A percentile compares a stretch with the other conserved stretches of the same genome.
Evolutionary conservation across 2,797 vertebrate species (phyloP).

Genomic region (Lycodopsis pacificus): DNA sequence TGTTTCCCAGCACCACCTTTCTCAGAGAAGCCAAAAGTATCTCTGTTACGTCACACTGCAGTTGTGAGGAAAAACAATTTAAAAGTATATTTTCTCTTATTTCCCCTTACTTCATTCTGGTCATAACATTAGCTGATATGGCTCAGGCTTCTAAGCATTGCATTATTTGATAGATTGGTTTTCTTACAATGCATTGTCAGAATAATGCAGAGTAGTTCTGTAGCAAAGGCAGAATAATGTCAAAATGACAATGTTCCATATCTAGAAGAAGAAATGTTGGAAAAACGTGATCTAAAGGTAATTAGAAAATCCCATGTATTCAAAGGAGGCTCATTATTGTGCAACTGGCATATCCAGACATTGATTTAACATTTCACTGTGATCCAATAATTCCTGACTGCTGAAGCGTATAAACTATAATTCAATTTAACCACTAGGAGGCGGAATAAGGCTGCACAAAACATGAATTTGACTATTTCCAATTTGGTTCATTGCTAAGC

Average conservation of each 20-base stretch:
- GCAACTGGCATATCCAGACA: background rate
- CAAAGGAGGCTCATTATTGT: background rate
- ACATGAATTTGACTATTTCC: background rate
- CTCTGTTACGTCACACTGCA: background rate
- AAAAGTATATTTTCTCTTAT: background rate
- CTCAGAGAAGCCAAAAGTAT: slow-evolving; percentile 12
- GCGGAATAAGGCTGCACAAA: slow-evolving; percentile 8
- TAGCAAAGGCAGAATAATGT: background rate
- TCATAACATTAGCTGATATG: background rate
- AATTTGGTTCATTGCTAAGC: background rate
- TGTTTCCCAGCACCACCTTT: slow-evolving; percentile 19
- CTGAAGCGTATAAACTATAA: slow-evolving; percentile 1
- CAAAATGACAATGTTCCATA: background rate
- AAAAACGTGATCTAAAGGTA: background rate
- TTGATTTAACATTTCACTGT: background rate
- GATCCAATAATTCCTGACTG: background rate
- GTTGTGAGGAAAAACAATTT: background rate
- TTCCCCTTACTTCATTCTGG: background rate
- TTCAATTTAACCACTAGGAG: slow-evolving; percentile 34
- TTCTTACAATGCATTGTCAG: background rate
- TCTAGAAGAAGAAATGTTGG: background rate
- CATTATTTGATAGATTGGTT: background rate
- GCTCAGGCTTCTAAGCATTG: background rate
- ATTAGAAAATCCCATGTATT: background rate
- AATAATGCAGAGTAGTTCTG: background rate